Conservation (phyloP, 2,113 vertebrate genomes). For the Rynchops niger region DNA sequence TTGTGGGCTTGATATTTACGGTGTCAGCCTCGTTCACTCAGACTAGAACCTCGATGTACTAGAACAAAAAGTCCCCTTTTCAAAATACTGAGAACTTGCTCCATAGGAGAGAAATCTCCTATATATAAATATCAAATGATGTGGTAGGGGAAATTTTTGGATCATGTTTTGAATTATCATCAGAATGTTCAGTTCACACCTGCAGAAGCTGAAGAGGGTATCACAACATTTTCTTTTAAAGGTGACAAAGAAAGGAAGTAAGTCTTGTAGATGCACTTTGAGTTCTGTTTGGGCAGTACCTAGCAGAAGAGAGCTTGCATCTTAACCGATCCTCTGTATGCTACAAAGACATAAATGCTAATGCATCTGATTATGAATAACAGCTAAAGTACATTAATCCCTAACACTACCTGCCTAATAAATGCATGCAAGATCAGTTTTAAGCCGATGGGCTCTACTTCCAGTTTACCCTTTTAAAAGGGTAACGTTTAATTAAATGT, state of each 20-base stretch:
- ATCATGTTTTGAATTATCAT: background rate
- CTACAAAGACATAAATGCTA: background rate
- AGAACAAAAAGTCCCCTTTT: background rate
- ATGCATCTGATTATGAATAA: background rate
- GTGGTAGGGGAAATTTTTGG: background rate
- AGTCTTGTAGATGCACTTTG: background rate
- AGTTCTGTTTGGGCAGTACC: background rate
- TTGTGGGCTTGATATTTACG: background rate
- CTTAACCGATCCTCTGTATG: background rate
- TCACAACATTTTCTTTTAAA: background rate
- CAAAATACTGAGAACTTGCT: background rate
- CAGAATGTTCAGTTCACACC: background rate
- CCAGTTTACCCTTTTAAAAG: background rate
- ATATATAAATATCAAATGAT: background rate
- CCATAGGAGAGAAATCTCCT: background rate
- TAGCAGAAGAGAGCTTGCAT: background rate
- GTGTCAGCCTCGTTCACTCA: background rate
- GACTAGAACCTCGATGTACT: background rate
- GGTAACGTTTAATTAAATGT: conserved; percentile 21
- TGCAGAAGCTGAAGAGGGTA: background rate
- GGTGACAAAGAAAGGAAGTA: background rate
- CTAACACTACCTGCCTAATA: conserved; percentile 16
- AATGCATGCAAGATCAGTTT: background rate
- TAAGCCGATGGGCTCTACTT: background rate
- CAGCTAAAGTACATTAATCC: background rate